Percentiles rank a stretch among this genome's conserved stretches.
These are phyloP conservation scores for Helicoverpa assulta DNA, from an alignment of 2,888 invertebrate genomes.

Conservation along the genomic window DNA sequence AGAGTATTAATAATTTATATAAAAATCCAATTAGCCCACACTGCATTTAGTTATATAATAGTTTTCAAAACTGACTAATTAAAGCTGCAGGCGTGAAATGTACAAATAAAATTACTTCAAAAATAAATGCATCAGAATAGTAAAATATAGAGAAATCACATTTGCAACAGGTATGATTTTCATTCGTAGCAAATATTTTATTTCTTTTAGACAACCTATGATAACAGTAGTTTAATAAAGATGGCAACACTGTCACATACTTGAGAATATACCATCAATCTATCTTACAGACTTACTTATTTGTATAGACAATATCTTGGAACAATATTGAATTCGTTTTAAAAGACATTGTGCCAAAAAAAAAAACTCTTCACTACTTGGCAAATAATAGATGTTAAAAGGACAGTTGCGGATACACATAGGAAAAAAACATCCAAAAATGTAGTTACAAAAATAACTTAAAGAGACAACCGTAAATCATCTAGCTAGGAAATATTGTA, in stretches of 20 bases:
- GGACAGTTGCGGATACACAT: background rate
- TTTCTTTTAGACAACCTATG: background rate
- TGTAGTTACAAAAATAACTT: background rate
- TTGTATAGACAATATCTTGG: no score
- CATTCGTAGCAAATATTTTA: constrained; percentile 20
- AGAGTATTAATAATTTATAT: constrained; percentile 8
- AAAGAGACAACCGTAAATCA: background rate
- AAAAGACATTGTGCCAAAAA: no score
- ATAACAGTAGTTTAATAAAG: background rate
- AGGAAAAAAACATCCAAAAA: background rate
- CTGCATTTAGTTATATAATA: constrained; percentile 22
- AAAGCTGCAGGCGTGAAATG: constrained; percentile 31
- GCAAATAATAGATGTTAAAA: no score
- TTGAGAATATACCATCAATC: no score
- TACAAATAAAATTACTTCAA: constrained; percentile 15
- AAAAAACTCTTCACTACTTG: no score
- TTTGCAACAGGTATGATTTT: constrained; percentile 21
- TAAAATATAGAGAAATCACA: no score
- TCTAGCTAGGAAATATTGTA: constrained; percentile 5
- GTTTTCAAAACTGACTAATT: constrained; percentile 28
- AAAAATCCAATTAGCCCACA: background rate
- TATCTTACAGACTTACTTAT: no score
- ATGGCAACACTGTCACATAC: background rate
- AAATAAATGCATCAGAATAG: background rate
- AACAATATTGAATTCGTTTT: no score